Conservation (phyloP, 2,888 invertebrate species). For the Ectemnius continuus region DNA sequence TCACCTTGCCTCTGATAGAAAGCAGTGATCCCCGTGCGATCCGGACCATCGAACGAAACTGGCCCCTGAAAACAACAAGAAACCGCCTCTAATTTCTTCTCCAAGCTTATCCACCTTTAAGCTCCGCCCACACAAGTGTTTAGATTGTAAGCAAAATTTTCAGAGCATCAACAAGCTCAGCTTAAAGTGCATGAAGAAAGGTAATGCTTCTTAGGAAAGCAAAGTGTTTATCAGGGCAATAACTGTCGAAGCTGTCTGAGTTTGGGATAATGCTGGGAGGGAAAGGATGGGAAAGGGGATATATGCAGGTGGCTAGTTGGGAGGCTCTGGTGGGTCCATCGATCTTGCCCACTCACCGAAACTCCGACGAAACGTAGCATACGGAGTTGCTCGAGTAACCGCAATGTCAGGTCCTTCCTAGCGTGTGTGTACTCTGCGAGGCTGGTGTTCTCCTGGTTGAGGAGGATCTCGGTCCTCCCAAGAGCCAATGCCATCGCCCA, state of each 20-base stretch:
- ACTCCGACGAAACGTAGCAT: slow-evolving; percentile 89
- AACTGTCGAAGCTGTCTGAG: no score
- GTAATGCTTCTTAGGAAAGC: no score
- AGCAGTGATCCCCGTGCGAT: slow-evolving; percentile 91
- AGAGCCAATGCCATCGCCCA: slow-evolving; percentile 93
- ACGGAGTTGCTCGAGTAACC: slow-evolving; percentile 85
- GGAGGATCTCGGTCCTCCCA: slow-evolving; percentile 82
- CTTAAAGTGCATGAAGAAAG: no score
- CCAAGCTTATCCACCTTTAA: neutral
- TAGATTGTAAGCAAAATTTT: neutral
- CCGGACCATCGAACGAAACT: slow-evolving; percentile 92
- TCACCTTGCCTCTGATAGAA: slow-evolving; percentile 93
- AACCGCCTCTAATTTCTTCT: neutral
- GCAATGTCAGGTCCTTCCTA: slow-evolving; percentile 85
- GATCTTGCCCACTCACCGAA: slow-evolving; percentile 83
- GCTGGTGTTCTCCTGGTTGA: slow-evolving; percentile 77
- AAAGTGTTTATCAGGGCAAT: no score
- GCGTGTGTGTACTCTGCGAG: slow-evolving; percentile 86
- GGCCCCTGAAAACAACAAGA: slow-evolving; percentile 85
- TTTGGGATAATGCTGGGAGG: no score
- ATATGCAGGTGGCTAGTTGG: no score
- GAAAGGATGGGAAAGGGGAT: no score
- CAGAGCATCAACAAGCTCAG: no score
- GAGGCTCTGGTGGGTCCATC: no score
- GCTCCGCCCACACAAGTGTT: neutral